phyloP scores from a whole-genome alignment of 1,140 invertebrate species.

The Probaryconus sp. region DNA sequence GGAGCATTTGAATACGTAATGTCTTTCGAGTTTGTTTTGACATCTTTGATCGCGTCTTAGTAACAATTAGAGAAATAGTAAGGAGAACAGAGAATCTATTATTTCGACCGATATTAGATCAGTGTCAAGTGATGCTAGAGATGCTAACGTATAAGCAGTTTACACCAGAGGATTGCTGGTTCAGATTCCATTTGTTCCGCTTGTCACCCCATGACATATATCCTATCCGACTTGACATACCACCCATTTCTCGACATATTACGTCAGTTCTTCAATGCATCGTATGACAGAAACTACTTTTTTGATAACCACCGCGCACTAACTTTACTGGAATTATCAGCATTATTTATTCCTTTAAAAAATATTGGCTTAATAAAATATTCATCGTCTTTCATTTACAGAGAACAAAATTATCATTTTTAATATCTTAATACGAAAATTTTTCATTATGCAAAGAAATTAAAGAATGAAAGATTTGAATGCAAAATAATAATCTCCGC shows the following conservation, averaged over 20 bases:
- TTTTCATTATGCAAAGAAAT: no score
- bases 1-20: no score
- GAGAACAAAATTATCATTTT: no score
- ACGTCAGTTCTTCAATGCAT: conserved; percentile 64
- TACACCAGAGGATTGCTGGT: conserved; percentile 76
- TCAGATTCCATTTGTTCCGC: conserved; percentile 79
- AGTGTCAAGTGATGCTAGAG: conserved; percentile 66
- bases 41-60: conserved; percentile 3
- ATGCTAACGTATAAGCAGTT: conserved; percentile 76
- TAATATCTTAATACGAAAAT: no score
- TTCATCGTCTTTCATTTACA: no score
- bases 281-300: conserved; percentile 53
- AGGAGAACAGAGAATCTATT: conserved; percentile 55
- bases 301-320: conserved; percentile 26
- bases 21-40: not conserved
- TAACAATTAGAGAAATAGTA: conserved; percentile 54
- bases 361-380: no score
- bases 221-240: conserved; percentile 70
- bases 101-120: conserved; percentile 72
- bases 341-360: not conserved
- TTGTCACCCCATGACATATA: conserved; percentile 76
- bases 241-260: conserved; percentile 68
- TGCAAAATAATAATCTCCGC: no score
- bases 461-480: no score
- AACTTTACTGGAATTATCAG: conserved; percentile 12